These are phyloP conservation scores for Clunio marinus DNA, from an alignment of 2,888 invertebrate genomes.

Conservation along the genomic window DNA sequence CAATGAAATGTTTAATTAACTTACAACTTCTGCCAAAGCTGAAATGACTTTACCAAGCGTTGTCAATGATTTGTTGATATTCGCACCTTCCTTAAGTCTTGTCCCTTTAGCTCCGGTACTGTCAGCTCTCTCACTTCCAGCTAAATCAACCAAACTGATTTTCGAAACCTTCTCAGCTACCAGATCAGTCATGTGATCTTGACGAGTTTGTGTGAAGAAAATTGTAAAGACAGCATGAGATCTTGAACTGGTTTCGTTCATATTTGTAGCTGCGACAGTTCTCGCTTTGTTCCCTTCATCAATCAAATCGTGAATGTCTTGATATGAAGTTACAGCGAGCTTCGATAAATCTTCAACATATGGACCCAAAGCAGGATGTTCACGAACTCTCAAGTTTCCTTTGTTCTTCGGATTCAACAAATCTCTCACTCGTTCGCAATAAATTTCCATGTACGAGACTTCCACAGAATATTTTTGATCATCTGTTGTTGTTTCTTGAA, in stretches of 20 bases:
- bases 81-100: conserved; percentile 96
- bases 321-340: conserved; percentile 91
- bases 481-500: conserved; percentile 70
- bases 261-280: conserved; percentile 99
- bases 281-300: conserved; percentile 99
- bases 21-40: conserved; percentile 92
- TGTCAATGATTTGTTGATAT: conserved; percentile 98
- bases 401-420: conserved; percentile 97
- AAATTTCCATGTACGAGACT: conserved; percentile 99
- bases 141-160: conserved; percentile 97
- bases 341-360: conserved; percentile 99
- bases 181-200: conserved; percentile 81
- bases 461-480: conserved; percentile 83
- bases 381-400: conserved; percentile 90
- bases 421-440: conserved; percentile 97
- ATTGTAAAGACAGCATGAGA: conserved; percentile 99
- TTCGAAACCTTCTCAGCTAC: conserved; percentile 94
- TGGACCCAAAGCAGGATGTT: conserved; percentile 95
- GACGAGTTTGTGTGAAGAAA: conserved; percentile 93
- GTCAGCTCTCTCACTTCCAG: conserved; percentile 97
- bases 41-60: conserved; percentile 99
- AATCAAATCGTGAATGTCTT: conserved; percentile 96
- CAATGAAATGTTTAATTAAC: conserved; percentile 49
- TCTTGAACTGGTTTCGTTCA: conserved; percentile 99
- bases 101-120: conserved; percentile 99